Evolutionary conservation across 2,888 invertebrate species (phyloP).

Genomic region (Congeria kusceri): DNA sequence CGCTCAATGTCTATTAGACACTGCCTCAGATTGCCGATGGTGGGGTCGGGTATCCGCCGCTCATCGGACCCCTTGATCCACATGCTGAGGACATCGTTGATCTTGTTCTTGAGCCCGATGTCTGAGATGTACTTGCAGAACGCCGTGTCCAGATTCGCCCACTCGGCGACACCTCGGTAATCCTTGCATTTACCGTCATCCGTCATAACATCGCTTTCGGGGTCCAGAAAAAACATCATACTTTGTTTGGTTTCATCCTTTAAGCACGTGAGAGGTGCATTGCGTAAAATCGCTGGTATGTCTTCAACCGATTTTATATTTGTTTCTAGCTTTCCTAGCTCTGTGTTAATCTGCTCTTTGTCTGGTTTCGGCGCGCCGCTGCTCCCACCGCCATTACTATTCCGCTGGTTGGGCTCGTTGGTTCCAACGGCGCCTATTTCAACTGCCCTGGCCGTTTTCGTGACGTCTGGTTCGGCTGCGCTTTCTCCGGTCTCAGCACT

Average conservation of each 20-base stretch:
- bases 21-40: conserved; percentile 37
- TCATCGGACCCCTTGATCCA: conserved; percentile 31
- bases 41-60: conserved; percentile 24
- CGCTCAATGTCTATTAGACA: conserved; percentile 38
- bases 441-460: too few species aligned
- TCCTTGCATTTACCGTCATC: conserved; percentile 25
- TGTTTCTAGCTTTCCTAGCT: not conserved
- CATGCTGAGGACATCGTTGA: conserved; percentile 43
- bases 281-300: conserved; percentile 22
- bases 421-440: too few species aligned
- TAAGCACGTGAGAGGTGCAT: conserved; percentile 36
- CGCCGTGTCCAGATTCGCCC: conserved; percentile 27
- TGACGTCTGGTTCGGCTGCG: too few species aligned
- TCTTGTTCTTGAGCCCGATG: conserved; percentile 24
- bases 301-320: conserved; percentile 6
- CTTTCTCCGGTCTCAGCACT: too few species aligned
- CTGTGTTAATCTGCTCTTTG: not conserved
- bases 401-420: too few species aligned
- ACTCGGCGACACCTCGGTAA: conserved; percentile 45
- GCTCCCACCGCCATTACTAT: too few species aligned
- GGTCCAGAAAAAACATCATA: conserved; percentile 37
- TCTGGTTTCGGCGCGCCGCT: not conserved
- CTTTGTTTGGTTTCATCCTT: conserved; percentile 17
- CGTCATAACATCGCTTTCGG: conserved; percentile 12
- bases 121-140: conserved; percentile 38